Conservation (phyloP, 2,797 vertebrate species). For the Champsocephalus esox region DNA sequence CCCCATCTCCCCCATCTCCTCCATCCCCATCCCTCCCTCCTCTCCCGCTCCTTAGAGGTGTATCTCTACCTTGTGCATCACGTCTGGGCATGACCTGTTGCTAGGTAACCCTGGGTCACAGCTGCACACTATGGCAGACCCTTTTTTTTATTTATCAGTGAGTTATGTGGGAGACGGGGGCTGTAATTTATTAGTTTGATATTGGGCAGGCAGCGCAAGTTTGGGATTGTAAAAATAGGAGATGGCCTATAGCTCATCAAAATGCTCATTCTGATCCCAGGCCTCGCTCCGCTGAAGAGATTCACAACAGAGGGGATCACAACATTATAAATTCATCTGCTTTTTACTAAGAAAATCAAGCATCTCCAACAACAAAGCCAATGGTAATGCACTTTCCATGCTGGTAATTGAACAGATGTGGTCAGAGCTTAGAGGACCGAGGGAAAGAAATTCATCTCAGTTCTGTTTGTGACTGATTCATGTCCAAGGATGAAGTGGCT, state of each 20-base stretch:
- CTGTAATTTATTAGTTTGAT: constrained; percentile 92
- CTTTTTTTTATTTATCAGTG: constrained; percentile 88
- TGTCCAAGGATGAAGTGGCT: constrained; percentile 77
- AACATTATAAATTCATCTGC: constrained; percentile 82
- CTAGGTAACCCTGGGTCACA: constrained; percentile 91
- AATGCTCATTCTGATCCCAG: constrained; percentile 84
- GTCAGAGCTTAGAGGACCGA: constrained; percentile 76
- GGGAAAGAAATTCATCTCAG: constrained; percentile 71
- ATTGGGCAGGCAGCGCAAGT: constrained; percentile 85
- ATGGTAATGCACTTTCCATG: constrained; percentile 84
- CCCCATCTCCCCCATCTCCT: constrained; percentile 47
- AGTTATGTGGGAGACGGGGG: constrained; percentile 88
- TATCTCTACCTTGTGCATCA: constrained; percentile 83
- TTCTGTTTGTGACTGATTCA: constrained; percentile 73
- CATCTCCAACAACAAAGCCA: constrained; percentile 84
- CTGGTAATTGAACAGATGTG: constrained; percentile 86
- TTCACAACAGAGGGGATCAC: constrained; percentile 78
- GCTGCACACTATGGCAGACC: constrained; percentile 86
- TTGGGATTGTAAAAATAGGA: constrained; percentile 86
- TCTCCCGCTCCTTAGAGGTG: constrained; percentile 75
- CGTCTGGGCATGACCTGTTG: constrained; percentile 89
- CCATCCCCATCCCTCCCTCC: constrained; percentile 64
- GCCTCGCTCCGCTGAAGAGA: constrained; percentile 75
- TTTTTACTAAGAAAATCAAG: constrained; percentile 83
- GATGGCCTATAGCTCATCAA: constrained; percentile 84